phyloP scores from a whole-genome alignment of 2,888 invertebrate species.

The Lithophane ornitopus region DNA sequence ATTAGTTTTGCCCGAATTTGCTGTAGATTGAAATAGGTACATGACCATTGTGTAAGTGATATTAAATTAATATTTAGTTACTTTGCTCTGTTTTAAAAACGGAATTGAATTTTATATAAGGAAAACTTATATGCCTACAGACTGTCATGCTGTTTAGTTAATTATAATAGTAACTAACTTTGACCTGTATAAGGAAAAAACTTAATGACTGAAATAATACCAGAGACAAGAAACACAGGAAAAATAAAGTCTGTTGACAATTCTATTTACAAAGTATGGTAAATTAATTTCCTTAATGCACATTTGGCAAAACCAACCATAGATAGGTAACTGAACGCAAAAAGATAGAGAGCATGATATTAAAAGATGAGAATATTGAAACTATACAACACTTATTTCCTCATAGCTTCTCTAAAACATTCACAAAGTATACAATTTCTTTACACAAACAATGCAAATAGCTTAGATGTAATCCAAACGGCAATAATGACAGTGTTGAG shows the following conservation, averaged over 20 bases:
- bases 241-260: neutral
- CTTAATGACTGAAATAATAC: neutral
- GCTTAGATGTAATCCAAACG: slow-evolving; percentile 42
- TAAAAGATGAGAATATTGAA: too few relatives aligned
- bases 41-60: slow-evolving; percentile 33
- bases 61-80: slow-evolving; percentile 42
- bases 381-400: neutral
- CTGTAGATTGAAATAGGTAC: slow-evolving; percentile 50
- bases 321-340: neutral
- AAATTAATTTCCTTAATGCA: neutral
- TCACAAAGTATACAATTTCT: slow-evolving; percentile 30
- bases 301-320: neutral
- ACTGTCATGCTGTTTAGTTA: neutral
- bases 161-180: neutral
- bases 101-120: neutral
- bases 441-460: slow-evolving; percentile 41
- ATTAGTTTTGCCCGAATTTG: slow-evolving; percentile 60
- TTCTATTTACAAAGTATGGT: neutral
- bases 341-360: neutral
- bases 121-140: neutral
- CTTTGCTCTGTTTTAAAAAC: slow-evolving; percentile 1
- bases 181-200: neutral
- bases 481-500: slow-evolving; percentile 39
- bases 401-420: slow-evolving; percentile 2
- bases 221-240: neutral